Percentiles rank a stretch among this genome's conserved stretches.
phyloP scores from a whole-genome alignment of 1,140 invertebrate species.

The Bombus cullumanus region DNA sequence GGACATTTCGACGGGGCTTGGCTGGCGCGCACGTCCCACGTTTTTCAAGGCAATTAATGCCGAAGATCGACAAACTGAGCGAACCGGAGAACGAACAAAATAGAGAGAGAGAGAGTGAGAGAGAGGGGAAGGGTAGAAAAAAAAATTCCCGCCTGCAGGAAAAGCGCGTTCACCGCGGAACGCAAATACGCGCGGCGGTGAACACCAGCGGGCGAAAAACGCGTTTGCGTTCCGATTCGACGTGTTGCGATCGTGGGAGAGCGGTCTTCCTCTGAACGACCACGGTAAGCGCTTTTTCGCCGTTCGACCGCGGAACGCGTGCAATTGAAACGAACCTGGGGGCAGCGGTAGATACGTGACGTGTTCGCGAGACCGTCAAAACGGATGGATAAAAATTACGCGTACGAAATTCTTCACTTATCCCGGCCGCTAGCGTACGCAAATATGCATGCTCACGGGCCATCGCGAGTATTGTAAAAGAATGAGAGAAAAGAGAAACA shows the following conservation, averaged over 20 bases:
- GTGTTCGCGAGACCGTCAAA: not conserved
- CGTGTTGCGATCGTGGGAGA: not conserved
- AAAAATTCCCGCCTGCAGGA: not conserved
- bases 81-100: not conserved
- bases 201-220: not conserved
- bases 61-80: slow-evolving; percentile 20
- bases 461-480: not conserved
- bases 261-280: not conserved
- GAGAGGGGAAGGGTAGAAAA: not conserved
- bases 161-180: slow-evolving; percentile 7
- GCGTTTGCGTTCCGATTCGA: slow-evolving; percentile 15
- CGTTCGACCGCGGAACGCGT: not conserved
- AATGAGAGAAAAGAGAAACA: not conserved
- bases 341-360: not conserved
- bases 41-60: slow-evolving; percentile 46
- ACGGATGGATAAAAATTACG: not conserved
- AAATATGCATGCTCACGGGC: slow-evolving; percentile 22
- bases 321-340: not conserved
- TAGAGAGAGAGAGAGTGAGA: not conserved
- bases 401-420: not conserved
- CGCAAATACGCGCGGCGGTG: slow-evolving; percentile 13
- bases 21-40: not conserved
- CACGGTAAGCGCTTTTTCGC: not conserved
- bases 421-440: not conserved
- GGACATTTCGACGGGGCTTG: slow-evolving; percentile 33